Evolutionary conservation across 2,888 invertebrate species (phyloP).

Genomic region (Apamea monoglypha): DNA sequence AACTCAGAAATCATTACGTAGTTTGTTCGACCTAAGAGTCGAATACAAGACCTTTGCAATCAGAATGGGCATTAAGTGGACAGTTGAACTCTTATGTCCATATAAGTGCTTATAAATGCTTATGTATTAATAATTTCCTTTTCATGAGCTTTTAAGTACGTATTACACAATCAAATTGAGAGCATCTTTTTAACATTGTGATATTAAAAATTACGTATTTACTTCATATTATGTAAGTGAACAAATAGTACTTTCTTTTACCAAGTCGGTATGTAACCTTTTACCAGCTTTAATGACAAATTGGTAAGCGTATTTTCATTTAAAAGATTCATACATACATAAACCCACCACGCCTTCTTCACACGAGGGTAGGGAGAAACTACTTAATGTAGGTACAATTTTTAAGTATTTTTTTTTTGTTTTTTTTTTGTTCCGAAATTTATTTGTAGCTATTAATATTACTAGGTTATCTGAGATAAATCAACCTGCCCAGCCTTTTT

Average conservation of each 20-base stretch:
- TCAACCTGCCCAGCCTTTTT: neutral
- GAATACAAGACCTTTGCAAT: neutral
- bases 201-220: neutral
- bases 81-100: neutral
- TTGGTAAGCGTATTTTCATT: neutral
- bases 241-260: slow-evolving; percentile 4
- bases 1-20: neutral
- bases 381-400: too few species aligned
- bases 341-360: neutral
- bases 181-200: neutral
- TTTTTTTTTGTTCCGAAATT: neutral
- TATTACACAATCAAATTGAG: slow-evolving; percentile 22
- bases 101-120: slow-evolving; percentile 17
- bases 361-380: neutral
- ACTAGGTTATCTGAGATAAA: neutral
- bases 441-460: neutral
- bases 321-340: neutral
- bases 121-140: slow-evolving; percentile 3
- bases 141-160: slow-evolving; percentile 11
- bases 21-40: neutral
- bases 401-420: too few species aligned
- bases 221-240: slow-evolving; percentile 27
- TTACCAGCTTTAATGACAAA: neutral
- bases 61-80: neutral
- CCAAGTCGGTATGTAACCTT: slow-evolving; percentile 14